phyloP scores from a whole-genome alignment of 2,797 vertebrate species.

The Halcyon badia region DNA sequence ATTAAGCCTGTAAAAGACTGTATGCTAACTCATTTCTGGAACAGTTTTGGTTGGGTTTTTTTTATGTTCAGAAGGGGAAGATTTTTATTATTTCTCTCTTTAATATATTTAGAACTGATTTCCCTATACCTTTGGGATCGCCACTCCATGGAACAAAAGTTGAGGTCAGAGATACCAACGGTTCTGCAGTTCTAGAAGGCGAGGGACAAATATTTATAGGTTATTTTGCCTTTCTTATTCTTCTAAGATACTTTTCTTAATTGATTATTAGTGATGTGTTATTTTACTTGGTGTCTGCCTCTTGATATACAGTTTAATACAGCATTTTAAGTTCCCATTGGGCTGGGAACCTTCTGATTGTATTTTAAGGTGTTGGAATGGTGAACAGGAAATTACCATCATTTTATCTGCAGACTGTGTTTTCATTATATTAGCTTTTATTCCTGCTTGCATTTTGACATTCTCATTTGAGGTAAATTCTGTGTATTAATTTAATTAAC shows the following conservation, averaged over 20 bases:
- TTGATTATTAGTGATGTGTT: neutral
- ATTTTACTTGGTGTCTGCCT: neutral
- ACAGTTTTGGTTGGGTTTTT: neutral
- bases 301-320: neutral
- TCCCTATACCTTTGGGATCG: conserved; percentile 85
- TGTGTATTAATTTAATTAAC: neutral
- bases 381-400: neutral
- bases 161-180: conserved; percentile 88
- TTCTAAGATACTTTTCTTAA: neutral
- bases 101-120: conserved; percentile 70
- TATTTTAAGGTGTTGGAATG: neutral
- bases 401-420: neutral
- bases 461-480: neutral
- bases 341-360: neutral
- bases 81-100: neutral
- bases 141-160: conserved; percentile 88
- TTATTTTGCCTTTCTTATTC: conserved; percentile 73
- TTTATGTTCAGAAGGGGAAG: neutral
- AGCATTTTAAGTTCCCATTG: neutral
- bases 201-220: conserved; percentile 95
- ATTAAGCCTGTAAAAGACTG: neutral
- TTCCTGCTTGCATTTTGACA: neutral
- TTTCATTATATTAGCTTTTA: neutral
- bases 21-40: neutral
- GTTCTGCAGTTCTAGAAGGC: conserved; percentile 84